Conservation (phyloP, 1,140 invertebrate genomes). For the Phthorimaea operculella region DNA sequence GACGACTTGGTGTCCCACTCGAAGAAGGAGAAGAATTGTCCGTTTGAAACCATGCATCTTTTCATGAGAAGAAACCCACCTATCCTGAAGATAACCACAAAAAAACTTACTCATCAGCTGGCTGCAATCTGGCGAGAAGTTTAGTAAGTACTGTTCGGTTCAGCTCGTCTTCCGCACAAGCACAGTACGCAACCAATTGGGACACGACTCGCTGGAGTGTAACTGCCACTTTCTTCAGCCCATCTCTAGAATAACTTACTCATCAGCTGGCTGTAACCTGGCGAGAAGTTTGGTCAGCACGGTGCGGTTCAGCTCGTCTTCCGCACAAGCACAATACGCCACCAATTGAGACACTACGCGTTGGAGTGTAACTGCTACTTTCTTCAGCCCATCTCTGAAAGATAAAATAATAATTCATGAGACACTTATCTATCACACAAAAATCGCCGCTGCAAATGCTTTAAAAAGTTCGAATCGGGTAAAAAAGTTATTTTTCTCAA, state of each 20-base stretch:
- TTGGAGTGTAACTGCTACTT: conserved; percentile 69
- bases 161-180: conserved; percentile 79
- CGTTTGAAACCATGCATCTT: too few species aligned
- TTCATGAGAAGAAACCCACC: too few species aligned
- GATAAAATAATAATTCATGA: too few species aligned
- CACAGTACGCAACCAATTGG: conserved; percentile 77
- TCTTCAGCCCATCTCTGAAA: conserved; percentile 70
- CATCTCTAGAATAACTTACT: conserved; percentile 64
- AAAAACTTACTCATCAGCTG: conserved; percentile 21
- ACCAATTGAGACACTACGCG: conserved; percentile 73
- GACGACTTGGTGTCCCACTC: too few species aligned
- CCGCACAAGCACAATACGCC: conserved; percentile 77
- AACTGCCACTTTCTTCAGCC: conserved; percentile 67
- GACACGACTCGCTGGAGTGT: conserved; percentile 71
- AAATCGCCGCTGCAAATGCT: too few species aligned
- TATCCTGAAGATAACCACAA: too few species aligned
- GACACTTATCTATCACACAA: too few species aligned
- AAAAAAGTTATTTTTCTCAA: too few species aligned
- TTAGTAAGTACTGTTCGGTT: conserved; percentile 78
- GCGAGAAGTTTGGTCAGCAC: conserved; percentile 74
- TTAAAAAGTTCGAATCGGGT: too few species aligned
- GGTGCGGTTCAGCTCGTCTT: conserved; percentile 81
- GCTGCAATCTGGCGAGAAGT: conserved; percentile 61
- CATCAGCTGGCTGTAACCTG: conserved; percentile 22
- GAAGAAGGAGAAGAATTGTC: too few species aligned